phyloP scores from a whole-genome alignment of 2,113 vertebrate species.

The Lethenteron reissneri region DNA sequence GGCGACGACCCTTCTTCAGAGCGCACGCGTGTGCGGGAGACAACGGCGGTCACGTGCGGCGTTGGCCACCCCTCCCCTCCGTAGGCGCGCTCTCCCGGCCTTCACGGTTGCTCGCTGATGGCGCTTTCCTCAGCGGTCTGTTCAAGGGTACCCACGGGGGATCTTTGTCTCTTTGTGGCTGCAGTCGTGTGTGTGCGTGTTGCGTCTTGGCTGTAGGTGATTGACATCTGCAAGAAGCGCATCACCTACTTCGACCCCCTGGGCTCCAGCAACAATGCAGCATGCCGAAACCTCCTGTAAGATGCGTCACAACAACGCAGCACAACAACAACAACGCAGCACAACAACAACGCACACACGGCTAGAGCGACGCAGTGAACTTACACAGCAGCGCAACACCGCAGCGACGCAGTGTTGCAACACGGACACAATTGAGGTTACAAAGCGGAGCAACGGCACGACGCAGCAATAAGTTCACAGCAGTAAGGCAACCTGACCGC shows the following conservation, averaged over 20 bases:
- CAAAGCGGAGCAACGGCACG: not conserved
- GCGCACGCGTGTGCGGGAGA: too few species aligned
- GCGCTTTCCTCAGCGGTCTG: too few species aligned
- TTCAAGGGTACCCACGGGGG: too few species aligned
- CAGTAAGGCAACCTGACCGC: not conserved
- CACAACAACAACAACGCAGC: constrained; percentile 9
- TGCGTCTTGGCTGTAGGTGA: constrained; percentile 28
- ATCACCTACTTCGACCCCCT: constrained; percentile 80
- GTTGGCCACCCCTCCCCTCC: too few species aligned
- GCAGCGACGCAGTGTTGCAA: not conserved
- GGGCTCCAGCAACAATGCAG: constrained; percentile 62
- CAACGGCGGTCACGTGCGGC: too few species aligned
- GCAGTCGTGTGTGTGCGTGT: not conserved
- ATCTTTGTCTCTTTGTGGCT: not conserved
- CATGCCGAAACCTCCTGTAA: constrained; percentile 60
- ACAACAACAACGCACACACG: not conserved
- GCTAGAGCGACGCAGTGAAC: not conserved
- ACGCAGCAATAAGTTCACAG: not conserved
- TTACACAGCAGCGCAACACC: not conserved
- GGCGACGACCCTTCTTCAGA: too few species aligned
- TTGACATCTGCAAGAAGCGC: constrained; percentile 67
- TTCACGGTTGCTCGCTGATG: too few species aligned
- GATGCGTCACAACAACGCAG: constrained; percentile 7
- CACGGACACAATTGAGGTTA: not conserved
- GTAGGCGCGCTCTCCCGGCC: too few species aligned